Evolutionary conservation across 2,113 vertebrate species (phyloP).

Genomic region (Nannobrachium achirus): DNA sequence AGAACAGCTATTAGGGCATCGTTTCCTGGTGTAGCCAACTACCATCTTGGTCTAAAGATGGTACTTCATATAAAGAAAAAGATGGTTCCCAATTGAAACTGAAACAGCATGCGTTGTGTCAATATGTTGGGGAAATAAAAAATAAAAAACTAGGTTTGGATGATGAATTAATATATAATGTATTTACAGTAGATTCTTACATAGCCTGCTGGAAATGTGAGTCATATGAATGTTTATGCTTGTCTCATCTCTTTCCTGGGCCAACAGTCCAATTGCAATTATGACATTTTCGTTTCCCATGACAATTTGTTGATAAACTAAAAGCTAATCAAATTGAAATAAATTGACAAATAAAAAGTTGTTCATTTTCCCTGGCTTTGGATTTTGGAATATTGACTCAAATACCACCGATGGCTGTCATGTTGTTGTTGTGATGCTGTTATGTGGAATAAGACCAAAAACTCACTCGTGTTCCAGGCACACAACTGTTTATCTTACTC

Average conservation of each 20-base stretch:
- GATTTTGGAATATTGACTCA: conserved; percentile 48
- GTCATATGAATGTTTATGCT: conserved; percentile 44
- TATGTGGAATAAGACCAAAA: conserved; percentile 24
- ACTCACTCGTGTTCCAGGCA: conserved; percentile 32
- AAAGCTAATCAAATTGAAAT: conserved; percentile 61
- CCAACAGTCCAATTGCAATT: conserved; percentile 58
- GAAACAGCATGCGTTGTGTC: conserved; percentile 13
- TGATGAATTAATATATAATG: conserved; percentile 31
- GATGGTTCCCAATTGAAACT: conserved; percentile 14
- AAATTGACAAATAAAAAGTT: conserved; percentile 62
- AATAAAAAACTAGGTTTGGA: conserved; percentile 13
- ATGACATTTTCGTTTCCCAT: conserved; percentile 50
- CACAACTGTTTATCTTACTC: conserved; percentile 43
- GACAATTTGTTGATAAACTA: conserved; percentile 58
- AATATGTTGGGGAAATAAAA: conserved; percentile 30
- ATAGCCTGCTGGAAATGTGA: conserved; percentile 49
- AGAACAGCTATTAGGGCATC: conserved; percentile 67
- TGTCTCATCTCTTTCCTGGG: conserved; percentile 26
- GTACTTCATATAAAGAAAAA: conserved; percentile 33
- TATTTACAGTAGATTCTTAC: conserved; percentile 37
- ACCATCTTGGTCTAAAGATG: conserved; percentile 41
- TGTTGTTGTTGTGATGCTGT: conserved; percentile 33
- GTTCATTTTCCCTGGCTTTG: conserved; percentile 32
- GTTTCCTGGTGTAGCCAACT: conserved; percentile 61
- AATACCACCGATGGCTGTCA: conserved; percentile 37